Evolutionary conservation across 2,888 invertebrate genomes (phyloP), one percentile per base, ranked within the genome.

Genomic region (Anthrax anthrax): DNA sequence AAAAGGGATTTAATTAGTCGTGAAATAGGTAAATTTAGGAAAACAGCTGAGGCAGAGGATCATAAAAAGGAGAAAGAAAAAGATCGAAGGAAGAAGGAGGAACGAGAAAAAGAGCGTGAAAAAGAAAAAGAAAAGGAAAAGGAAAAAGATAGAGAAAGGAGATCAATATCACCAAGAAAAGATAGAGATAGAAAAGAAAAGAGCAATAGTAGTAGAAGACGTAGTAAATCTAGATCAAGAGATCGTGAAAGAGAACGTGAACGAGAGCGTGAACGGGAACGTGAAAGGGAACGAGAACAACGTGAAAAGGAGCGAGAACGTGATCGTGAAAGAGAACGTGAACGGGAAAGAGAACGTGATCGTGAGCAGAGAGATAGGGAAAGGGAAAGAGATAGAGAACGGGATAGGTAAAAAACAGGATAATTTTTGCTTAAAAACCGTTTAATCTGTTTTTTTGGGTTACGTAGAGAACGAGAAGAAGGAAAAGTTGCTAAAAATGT

Each of bases 21-120:
- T 58, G 97, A 97, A 77, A 97, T 97, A 69, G 90, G 90, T 59
- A 92, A 91, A 71, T 97, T 97, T 72, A 80, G 96, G 52, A 94
- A 95, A 73, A 87, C 90, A 56, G 95, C 69, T 16, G 69, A 69
- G 50, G 68, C 65, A 18, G 65, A 67, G 50, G 65, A 69, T 45
- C 63, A 66, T 54, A 62, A 67, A 46, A 69, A 69, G 46, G 67
- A 74, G 52, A 69, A 74, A 9, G 74, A 74, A 46, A 73, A 72
- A 51, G 69, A 68, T 50, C 60, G 69, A 9, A 65, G 63, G 43
- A 70, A 70, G 47, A 60, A 65, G 42, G 62, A 64, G 43, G 69
- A 64, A 44, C 62, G 61, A 41, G 72, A 70, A 50, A 62, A 63
- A 48, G 63, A 63, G 47, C 62, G 64, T 51, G 60, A 64, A 48